Evolutionary conservation across 2,797 vertebrate genomes (phyloP).

Genomic region (Sylvia borin): DNA sequence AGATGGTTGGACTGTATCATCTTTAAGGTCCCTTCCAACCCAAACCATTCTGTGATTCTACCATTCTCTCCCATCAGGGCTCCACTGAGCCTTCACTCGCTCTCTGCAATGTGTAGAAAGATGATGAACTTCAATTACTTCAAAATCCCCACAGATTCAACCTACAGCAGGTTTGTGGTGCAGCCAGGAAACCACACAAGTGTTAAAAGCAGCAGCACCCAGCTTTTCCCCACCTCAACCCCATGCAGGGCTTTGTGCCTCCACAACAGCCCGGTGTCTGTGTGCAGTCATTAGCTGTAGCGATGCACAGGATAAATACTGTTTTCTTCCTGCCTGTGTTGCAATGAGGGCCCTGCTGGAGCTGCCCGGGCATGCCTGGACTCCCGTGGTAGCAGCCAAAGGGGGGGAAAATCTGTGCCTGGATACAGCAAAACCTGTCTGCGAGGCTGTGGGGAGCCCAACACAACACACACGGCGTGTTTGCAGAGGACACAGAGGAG

Average conservation of each 20-base stretch:
- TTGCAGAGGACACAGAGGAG: not conserved
- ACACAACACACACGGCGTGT: accelerated
- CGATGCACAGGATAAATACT: not conserved
- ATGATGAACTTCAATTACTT: not conserved
- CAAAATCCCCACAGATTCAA: not conserved
- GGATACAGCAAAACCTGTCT: not conserved
- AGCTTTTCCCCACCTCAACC: not conserved
- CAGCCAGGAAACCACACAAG: not conserved
- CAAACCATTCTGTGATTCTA: not conserved
- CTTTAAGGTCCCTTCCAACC: not conserved
- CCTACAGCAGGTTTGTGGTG: not conserved
- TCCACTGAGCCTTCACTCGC: accelerated
- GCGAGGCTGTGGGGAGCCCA: not conserved
- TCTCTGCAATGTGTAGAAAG: not conserved
- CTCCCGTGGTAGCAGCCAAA: not conserved
- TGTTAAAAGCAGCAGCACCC: not conserved
- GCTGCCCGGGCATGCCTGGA: slow-evolving; percentile 31
- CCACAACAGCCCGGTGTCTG: not conserved
- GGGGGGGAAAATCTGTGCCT: not conserved
- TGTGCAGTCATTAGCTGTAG: not conserved
- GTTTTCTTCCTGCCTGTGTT: not conserved
- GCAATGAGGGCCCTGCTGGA: not conserved
- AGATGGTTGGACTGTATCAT: not conserved
- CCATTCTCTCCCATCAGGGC: not conserved
- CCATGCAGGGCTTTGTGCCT: not conserved